Evolutionary conservation across 1,140 invertebrate species (phyloP).

Genomic region (Bombyx mori): DNA sequence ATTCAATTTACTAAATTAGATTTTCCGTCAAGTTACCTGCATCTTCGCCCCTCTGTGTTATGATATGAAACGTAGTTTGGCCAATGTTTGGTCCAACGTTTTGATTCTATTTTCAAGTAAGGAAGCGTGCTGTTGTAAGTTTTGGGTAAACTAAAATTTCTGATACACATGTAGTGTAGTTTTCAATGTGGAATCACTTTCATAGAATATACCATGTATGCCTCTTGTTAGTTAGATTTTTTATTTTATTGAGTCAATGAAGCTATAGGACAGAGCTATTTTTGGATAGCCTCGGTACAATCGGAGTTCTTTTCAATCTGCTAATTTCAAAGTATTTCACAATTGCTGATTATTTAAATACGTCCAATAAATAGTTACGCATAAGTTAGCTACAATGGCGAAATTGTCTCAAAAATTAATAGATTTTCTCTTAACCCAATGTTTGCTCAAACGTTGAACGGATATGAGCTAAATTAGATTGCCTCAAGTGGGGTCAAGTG

Average conservation of each 20-base stretch:
- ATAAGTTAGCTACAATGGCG: not conserved
- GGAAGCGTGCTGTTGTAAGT: not conserved
- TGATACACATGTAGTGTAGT: not conserved
- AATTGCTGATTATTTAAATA: not conserved
- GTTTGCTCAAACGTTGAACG: conserved; percentile 19
- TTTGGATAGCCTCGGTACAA: not conserved
- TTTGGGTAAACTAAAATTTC: conserved; percentile 12
- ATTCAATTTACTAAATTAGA: conserved; percentile 67
- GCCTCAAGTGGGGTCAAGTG: conserved; percentile 55
- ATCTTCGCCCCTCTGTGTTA: conserved; percentile 31
- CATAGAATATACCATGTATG: not conserved
- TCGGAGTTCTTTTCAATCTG: not conserved
- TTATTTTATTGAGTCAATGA: not conserved
- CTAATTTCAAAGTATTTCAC: not conserved
- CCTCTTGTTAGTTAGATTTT: not conserved
- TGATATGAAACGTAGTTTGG: conserved; percentile 21
- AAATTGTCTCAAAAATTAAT: too few relatives aligned
- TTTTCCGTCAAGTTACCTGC: conserved; percentile 64
- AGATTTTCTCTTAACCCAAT: not conserved
- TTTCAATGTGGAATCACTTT: not conserved
- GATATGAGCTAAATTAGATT: conserved; percentile 49
- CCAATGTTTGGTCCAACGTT: conserved; percentile 28
- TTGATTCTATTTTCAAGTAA: not conserved
- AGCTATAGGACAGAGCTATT: not conserved
- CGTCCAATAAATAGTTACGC: not conserved